Base-by-base conservation (phyloP, 2,797 vertebrate species). In the Manis crassicaudata region DNA sequence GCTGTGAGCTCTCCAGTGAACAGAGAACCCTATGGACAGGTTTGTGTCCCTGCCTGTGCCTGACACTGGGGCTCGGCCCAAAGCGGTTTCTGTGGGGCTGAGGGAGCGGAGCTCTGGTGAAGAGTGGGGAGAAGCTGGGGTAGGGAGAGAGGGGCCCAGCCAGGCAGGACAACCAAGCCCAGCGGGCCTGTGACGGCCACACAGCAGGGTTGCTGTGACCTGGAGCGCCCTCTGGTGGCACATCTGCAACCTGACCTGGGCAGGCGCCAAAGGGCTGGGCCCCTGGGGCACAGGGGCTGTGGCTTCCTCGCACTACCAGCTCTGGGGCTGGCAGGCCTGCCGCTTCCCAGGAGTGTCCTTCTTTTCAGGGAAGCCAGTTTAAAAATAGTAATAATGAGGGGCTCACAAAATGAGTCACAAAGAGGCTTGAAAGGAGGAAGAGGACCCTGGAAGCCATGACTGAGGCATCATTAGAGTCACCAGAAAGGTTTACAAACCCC, bases 181-280 rank as follows among this genome's bases (percentile, higher is more conserved):
- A 8, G 46, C 58, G 25, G 23, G 75, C 60, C 87, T 46, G n/a
- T 2, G 37, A 50, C 27, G 0, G 46, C 75, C 50, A 0, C 6
- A 14, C 27, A 50, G 25, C 23, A 1, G 6, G 56, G 62, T 35
- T 72, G 86, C 4, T 2, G 7, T 11, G 92, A 70, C 25, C 76
- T 77, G 87, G 89, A 83, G 92, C 90, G 70, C 97, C 96, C 95
- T 95, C 97, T 97, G 76, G 94, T 73, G 97, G 87, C 35, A 0
- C 3, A 2, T 32, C 32, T 13, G 29, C 70, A 40, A 25, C 52
- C 17, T 0, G 70, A 60, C 46, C 68, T 10, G 17, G 6, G 16
- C 17, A 29, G 43, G 13, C 1, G 6, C 1, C 6, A 3, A 29
- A 8, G 27, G 18, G 18, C 40, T 10, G 43, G 79, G 40, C 29